phyloP scores from a whole-genome alignment of 2,888 invertebrate genomes.

The Cataglyphis livida region DNA sequence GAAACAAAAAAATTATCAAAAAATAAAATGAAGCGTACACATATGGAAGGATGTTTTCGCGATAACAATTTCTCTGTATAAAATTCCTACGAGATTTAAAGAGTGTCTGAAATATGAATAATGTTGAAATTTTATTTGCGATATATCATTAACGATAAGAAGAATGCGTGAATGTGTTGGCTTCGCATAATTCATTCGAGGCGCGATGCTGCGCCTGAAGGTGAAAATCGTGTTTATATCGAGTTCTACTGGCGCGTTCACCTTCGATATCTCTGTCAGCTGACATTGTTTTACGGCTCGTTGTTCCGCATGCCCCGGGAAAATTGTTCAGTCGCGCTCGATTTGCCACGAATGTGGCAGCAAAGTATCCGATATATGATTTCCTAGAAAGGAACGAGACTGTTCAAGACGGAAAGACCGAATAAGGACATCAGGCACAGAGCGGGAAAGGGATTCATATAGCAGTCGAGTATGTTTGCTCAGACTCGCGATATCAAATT shows the following conservation, averaged over 20 bases:
- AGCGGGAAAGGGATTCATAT: slow-evolving; percentile 20
- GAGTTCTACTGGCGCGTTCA: slow-evolving; percentile 1
- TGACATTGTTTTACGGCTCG: slow-evolving; percentile 61
- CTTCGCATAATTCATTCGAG: neutral
- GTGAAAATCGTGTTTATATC: slow-evolving; percentile 24
- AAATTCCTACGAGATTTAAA: neutral
- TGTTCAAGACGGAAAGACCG: slow-evolving; percentile 11
- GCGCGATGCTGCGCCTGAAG: neutral
- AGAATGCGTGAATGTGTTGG: neutral
- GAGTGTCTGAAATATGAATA: neutral
- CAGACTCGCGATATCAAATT: slow-evolving; percentile 14
- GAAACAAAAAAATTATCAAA: neutral
- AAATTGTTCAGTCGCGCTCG: slow-evolving; percentile 67
- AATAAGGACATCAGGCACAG: slow-evolving; percentile 20
- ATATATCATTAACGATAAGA: neutral
- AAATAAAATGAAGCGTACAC: neutral
- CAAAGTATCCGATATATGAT: slow-evolving; percentile 47
- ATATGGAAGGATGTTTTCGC: neutral
- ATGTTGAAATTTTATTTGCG: neutral
- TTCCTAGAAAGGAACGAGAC: slow-evolving; percentile 34
- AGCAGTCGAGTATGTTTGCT: slow-evolving; percentile 17
- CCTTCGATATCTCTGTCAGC: slow-evolving; percentile 20
- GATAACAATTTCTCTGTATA: neutral
- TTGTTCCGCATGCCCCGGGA: slow-evolving; percentile 45
- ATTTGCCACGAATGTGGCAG: slow-evolving; percentile 58